Evolutionary conservation across 2,113 vertebrate genomes (phyloP).

Genomic region (Gasterosteus aculeatus): DNA sequence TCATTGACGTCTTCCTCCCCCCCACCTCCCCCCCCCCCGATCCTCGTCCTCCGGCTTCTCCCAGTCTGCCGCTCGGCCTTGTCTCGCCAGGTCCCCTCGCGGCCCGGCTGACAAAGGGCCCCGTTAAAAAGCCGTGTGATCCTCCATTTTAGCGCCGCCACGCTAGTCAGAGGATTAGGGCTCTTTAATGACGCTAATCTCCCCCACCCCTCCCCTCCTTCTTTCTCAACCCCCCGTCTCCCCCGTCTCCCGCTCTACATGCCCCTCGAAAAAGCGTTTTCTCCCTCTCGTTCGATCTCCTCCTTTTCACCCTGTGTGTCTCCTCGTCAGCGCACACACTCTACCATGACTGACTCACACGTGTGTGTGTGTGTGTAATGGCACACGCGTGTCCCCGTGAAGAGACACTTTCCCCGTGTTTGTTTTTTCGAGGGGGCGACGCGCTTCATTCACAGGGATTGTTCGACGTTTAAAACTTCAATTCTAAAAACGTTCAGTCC

Average conservation of each 20-base stretch:
- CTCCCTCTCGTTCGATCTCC: slow-evolving; percentile 42
- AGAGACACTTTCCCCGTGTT: too few species aligned
- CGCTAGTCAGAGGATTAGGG: slow-evolving; percentile 92
- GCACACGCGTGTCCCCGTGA: neutral
- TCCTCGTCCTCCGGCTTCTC: slow-evolving; percentile 53
- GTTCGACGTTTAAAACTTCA: neutral
- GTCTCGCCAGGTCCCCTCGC: slow-evolving; percentile 86
- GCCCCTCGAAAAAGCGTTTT: slow-evolving; percentile 53
- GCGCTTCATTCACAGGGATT: neutral
- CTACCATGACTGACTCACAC: slow-evolving; percentile 26
- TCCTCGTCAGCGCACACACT: slow-evolving; percentile 44
- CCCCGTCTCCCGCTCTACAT: slow-evolving; percentile 55
- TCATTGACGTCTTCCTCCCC: slow-evolving; percentile 83
- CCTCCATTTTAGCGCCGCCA: slow-evolving; percentile 89
- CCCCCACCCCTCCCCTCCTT: slow-evolving; percentile 67
- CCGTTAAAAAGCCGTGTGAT: slow-evolving; percentile 88
- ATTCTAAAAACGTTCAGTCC: neutral
- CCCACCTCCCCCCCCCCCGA: slow-evolving; percentile 42
- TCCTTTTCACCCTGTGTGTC: slow-evolving; percentile 13
- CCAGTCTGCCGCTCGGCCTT: slow-evolving; percentile 78
- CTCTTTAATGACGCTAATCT: slow-evolving; percentile 96
- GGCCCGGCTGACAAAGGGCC: slow-evolving; percentile 82
- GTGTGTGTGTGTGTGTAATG: neutral
- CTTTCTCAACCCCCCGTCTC: slow-evolving; percentile 75
- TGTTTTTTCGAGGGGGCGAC: too few species aligned